phyloP scores from a whole-genome alignment of 2,797 vertebrate species.

The Coendou prehensilis region DNA sequence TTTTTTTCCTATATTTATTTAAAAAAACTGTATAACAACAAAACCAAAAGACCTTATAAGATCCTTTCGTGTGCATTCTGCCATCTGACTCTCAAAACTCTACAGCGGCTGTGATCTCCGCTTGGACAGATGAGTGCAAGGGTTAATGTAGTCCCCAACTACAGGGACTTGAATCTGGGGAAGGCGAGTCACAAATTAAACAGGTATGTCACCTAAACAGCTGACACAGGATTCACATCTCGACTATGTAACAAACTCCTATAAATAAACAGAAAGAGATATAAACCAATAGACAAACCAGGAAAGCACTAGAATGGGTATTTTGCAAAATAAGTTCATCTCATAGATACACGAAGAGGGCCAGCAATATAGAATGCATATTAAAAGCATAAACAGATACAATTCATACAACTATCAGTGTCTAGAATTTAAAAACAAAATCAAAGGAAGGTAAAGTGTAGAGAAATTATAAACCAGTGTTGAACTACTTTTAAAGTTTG shows the following conservation, averaged over 20 bases:
- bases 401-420: neutral
- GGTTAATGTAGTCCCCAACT: neutral
- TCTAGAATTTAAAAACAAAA: neutral
- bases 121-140: neutral
- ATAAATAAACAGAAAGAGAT: neutral
- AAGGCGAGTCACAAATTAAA: neutral
- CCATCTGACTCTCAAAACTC: slow-evolving; percentile 3
- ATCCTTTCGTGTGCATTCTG: neutral
- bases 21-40: neutral
- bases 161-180: neutral
- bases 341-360: neutral
- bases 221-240: neutral
- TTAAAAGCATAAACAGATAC: neutral
- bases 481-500: neutral
- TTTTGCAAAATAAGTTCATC: neutral
- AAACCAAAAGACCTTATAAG: neutral
- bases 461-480: neutral
- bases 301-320: neutral
- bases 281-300: neutral
- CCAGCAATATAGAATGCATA: neutral
- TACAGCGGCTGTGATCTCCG: neutral
- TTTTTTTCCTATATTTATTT: neutral
- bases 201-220: neutral
- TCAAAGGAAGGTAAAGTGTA: neutral
- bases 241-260: neutral